Percentiles rank a stretch among this genome's conserved stretches.
Conservation (phyloP, 2,888 invertebrate species). For the Mythimna loreyi region DNA sequence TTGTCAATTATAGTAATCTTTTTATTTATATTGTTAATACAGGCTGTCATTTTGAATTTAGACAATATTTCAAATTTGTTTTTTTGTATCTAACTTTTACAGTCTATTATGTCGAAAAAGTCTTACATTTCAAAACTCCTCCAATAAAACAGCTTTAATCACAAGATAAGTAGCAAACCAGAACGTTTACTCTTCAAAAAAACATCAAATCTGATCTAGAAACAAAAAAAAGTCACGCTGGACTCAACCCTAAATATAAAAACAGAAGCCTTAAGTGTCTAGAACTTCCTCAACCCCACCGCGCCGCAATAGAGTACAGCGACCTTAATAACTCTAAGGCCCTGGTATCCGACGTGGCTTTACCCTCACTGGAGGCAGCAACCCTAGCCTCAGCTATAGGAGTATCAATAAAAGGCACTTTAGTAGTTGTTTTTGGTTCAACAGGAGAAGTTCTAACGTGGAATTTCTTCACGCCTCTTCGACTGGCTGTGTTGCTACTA, state of each 20-base stretch:
- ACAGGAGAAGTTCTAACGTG: constrained; percentile 74
- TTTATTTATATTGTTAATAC: neutral
- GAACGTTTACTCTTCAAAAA: constrained; percentile 18
- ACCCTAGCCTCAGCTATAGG: constrained; percentile 84
- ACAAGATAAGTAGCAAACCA: constrained; percentile 40
- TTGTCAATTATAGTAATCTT: neutral
- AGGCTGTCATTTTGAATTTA: neutral
- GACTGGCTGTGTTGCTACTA: constrained; percentile 69
- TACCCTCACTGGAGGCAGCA: constrained; percentile 79
- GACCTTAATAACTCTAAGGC: constrained; percentile 96
- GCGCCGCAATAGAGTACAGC: constrained; percentile 95
- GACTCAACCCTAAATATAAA: constrained; percentile 76
- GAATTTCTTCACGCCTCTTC: constrained; percentile 83
- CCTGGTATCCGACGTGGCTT: constrained; percentile 93
- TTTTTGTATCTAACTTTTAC: no score
- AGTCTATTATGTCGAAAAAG: no score
- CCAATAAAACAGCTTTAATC: neutral
- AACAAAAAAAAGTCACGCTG: constrained; percentile 40
- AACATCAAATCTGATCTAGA: constrained; percentile 27
- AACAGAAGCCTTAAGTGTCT: constrained; percentile 66
- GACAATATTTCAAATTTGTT: neutral
- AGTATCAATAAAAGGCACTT: constrained; percentile 75
- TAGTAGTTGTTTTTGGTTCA: constrained; percentile 70
- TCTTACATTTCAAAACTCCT: neutral
- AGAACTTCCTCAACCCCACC: constrained; percentile 92